Evolutionary conservation across 2,888 invertebrate species (phyloP), one percentile per base, ranked within the genome.

Genomic region (Pyrgus malvae): DNA sequence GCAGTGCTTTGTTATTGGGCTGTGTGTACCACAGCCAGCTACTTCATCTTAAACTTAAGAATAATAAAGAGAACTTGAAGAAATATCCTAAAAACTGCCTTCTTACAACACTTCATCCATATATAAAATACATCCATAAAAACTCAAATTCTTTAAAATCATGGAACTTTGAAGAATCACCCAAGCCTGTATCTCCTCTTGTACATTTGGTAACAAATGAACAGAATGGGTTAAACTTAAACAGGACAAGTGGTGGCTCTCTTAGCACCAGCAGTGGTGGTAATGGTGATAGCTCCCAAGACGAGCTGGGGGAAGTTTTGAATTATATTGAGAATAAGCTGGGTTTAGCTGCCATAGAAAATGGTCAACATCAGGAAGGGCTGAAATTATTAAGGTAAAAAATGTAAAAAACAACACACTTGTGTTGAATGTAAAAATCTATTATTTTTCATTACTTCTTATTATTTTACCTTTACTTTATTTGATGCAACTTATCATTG

Each of bases 301-400:
- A 80, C 69, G 81, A 81, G 48, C 85, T 93, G 59, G 85, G 91
- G 42, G 75, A 87, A 59, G 91, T 92, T 7, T 68, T 92, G 50
- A 92, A 92, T 59, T 92, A 92, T 29, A 91, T 92, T 61, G 93
- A 93, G 68, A 92, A 93, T 58, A 87, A 84, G 70, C 80, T 91
- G 58, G 94, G 93, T 1, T 72, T 93, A 46, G 90, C 92, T 62
- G 92, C 92, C 12, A 88, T 93, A 66, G 87, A 92, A 65, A 90
- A 91, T 68, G 91, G 92, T 31, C 87, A 90, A 48, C 76, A 80
- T 56, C 80, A 91, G 62, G 91, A 91, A 65, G 88, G 91, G 35
- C 83, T 92, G 55, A 92, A 92, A 58, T 74, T 93, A 50, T 76
- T 91, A 41, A 92, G 92, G 90, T 87, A 66, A 33, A 12, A 11